Percentiles rank a stretch among this genome's conserved stretches.
phyloP scores from a whole-genome alignment of 2,888 invertebrate genomes.

The Spilosoma lubricipeda region DNA sequence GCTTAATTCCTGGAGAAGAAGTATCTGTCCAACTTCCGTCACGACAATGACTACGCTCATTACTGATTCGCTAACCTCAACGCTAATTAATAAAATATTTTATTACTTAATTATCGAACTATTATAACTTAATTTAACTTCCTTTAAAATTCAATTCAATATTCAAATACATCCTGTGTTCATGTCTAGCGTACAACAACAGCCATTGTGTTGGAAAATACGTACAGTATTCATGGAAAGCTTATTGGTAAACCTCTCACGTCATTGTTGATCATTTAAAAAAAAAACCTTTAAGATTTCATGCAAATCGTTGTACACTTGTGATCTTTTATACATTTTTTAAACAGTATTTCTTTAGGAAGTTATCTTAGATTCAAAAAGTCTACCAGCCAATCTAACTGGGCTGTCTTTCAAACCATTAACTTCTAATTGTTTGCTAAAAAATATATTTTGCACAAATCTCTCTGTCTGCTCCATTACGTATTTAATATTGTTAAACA shows the following conservation, averaged over 20 bases:
- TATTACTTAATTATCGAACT: conserved; percentile 50
- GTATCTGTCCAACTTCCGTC: conserved; percentile 38
- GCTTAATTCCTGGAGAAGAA: conserved; percentile 41
- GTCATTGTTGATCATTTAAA: background rate
- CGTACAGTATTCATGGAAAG: conserved; percentile 2
- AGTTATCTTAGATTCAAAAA: background rate
- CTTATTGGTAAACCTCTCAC: background rate
- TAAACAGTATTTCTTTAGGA: background rate
- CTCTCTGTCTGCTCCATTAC: conserved; percentile 63
- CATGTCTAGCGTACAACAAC: conserved; percentile 13
- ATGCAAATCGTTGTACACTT: background rate
- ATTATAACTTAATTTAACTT: conserved; percentile 32
- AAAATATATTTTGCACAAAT: conserved; percentile 67
- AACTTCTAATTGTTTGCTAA: conserved; percentile 68
- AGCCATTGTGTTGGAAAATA: conserved; percentile 15
- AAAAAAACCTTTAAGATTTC: background rate
- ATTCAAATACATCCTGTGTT: conserved; percentile 41
- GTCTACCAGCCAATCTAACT: conserved; percentile 22
- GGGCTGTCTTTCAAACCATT: conserved; percentile 43
- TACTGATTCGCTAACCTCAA: conserved; percentile 41
- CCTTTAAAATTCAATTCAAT: conserved; percentile 40
- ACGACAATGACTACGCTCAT: conserved; percentile 29
- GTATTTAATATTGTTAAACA: conserved; percentile 33
- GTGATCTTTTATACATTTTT: background rate
- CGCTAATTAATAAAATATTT: conserved; percentile 47